Base-by-base conservation (phyloP, 2,113 vertebrate species). In the Pao palembangensis region DNA sequence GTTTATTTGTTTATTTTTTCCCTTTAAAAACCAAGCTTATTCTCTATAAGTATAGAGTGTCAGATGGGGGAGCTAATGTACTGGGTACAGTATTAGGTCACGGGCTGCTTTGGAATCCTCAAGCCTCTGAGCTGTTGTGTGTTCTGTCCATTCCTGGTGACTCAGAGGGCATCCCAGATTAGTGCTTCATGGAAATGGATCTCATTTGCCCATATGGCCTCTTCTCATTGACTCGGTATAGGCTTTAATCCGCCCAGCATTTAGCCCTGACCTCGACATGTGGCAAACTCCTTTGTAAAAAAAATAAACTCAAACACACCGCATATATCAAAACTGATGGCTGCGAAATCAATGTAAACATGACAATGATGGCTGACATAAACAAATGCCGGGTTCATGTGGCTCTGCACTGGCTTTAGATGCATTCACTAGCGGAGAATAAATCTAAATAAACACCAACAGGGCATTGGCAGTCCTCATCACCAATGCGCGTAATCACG, bases 201-300 rank as follows among this genome's bases (percentile, higher is more conserved):
- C 86, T 86, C 80, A 85, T 87, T 87, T 75, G 76, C 75, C 85
- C 87, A 87, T 89, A 88, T 86, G 85, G 85, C 80, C 72, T 83
- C 71, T 81, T 83, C 73, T 85, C 81, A 86, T 85, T 80, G 82
- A 86, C 84, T 82, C 31, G 51, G 84, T 86, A 86, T 83, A 82
- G 79, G 76, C 76, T 80, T 52, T 88, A 88, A 87, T 84, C 84
- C 69, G 10, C 64, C 67, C 66, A 82, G 71, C 73, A 78, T 85
- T 88, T 88, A 84, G 69, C 77, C 64, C 67, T 85, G 79, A 88
- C 83, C 85, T 85, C 73, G 21, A 84, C 80, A 84, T 88, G 79
- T 78, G 83, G 78, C 71, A 58, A 84, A 81, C 82, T 73, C 77
- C 75, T 87, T 80, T 71, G 49, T 53, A 76, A 74, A 72, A 58